Base-by-base conservation (phyloP, 1,140 invertebrate genomes). In the Prorops nasuta region DNA sequence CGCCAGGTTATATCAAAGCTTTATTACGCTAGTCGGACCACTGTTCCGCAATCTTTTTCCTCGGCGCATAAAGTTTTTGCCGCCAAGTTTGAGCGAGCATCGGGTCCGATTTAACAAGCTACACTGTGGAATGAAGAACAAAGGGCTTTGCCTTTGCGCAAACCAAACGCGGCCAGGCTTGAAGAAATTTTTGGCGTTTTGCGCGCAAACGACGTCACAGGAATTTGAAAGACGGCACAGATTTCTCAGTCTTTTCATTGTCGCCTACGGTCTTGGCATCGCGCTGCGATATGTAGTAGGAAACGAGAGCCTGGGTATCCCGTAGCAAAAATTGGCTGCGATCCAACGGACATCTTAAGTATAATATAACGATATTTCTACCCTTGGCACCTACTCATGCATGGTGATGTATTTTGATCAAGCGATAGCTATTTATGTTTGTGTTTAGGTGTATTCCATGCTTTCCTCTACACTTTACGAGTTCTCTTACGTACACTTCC, bases 281-380 rank as follows among this genome's bases (percentile, higher is more conserved):
- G 37, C 36, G 14, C 32, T 39, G 39, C 28, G 31, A 31, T 10
- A 45, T 53, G 35, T 18, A 37, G 34, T 20, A 54, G 39, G 43
- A 51, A 49, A 3, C 32, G 45, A 49, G 15, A 42, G n/a, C n/a
- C 39, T 48, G 34, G 35, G 40, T 51, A 52, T 55, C 49, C 40
- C 49, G 28, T n/a, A n/a, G n/a, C n/a, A n/a, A 63, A 63, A 31
- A 59, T 63, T 70, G 67, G 67, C 60, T 20, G 18, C 10, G 12
- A 12, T 58, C 67, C 67, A 70, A 67, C 64, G 65, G 60, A 64
- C 64, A 63, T 70, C 60, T 67, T 60, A 56, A 58, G 59, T 60
- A 63, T 66, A 64, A 67, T 67, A 56, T 57, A 56, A 69, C 59
- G 56, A 55, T 63, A 64, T 62, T 55, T 57, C 46, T 36, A 60